Conservation (phyloP, 2,888 invertebrate genomes). For the Gnatocerus cornutus region DNA sequence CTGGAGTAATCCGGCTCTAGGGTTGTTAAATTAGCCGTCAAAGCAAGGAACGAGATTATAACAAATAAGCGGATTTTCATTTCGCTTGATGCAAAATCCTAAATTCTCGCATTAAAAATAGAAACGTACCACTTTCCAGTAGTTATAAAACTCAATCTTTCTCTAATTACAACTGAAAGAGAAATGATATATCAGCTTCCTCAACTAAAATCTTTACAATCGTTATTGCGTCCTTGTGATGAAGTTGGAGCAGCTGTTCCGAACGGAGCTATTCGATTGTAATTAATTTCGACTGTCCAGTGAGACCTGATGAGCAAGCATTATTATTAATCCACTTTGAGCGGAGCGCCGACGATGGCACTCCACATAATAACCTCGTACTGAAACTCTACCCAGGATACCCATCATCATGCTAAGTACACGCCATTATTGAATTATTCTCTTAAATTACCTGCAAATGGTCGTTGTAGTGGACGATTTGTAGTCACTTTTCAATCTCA, state of each 20-base stretch:
- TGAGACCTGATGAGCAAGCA: conserved; percentile 62
- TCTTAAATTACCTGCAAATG: conserved; percentile 51
- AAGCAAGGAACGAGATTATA: too few species aligned
- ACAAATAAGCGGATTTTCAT: too few species aligned
- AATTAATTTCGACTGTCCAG: conserved; percentile 66
- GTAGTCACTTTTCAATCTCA: conserved; percentile 21
- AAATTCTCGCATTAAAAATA: too few species aligned
- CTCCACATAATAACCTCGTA: conserved; percentile 60
- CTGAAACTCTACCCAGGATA: conserved; percentile 48
- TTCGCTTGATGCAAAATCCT: too few species aligned
- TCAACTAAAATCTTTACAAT: conserved; percentile 4
- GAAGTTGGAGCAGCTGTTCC: conserved; percentile 58
- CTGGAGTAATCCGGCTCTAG: not conserved
- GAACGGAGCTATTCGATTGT: conserved; percentile 63
- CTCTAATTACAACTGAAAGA: too few species aligned
- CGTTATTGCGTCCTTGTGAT: conserved; percentile 37
- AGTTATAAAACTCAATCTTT: too few species aligned
- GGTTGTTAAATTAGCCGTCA: too few species aligned
- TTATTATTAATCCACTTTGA: conserved; percentile 64
- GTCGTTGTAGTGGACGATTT: conserved; percentile 27
- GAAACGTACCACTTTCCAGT: too few species aligned
- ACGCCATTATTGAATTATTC: conserved; percentile 55
- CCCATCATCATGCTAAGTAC: conserved; percentile 51
- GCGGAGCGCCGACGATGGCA: conserved; percentile 56
- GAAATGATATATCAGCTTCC: not conserved